A percentile compares a stretch with the other conserved stretches of the same genome.
These are phyloP conservation scores for Ailuropoda melanoleuca DNA, from an alignment of 2,113 vertebrate species.

Conservation along the genomic window DNA sequence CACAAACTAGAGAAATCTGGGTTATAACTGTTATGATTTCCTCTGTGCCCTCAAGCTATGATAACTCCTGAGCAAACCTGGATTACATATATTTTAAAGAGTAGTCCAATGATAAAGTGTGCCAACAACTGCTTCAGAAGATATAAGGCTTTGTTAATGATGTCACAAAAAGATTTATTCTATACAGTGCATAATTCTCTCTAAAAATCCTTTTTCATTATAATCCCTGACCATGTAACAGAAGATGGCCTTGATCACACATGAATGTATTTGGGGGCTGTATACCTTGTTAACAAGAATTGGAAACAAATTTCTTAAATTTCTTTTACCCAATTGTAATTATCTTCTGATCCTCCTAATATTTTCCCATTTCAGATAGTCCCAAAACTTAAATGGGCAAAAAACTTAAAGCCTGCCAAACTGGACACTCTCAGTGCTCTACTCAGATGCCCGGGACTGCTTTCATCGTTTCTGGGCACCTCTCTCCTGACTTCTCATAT, in stretches of 20 bases:
- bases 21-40: not conserved
- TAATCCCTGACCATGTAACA: not conserved
- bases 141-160: not conserved
- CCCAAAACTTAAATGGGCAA: not conserved
- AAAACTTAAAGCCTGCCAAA: not conserved
- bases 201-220: not conserved
- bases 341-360: not conserved
- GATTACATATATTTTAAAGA: not conserved
- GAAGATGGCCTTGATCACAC: not conserved
- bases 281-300: not conserved
- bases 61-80: not conserved
- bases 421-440: not conserved
- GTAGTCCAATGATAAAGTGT: not conserved
- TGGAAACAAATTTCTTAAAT: not conserved
- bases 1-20: not conserved
- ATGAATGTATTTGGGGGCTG: not conserved
- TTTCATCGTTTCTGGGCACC: not conserved
- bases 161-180: not conserved
- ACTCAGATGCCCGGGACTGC: not conserved
- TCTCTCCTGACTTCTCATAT: not conserved
- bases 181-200: not conserved
- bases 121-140: not conserved
- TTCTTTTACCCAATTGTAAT: not conserved
- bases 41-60: not conserved
- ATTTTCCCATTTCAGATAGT: not conserved